Evolutionary conservation across 2,113 vertebrate species (phyloP), one percentile per base, ranked within the genome.

Genomic region (Ceratotherium simum): DNA sequence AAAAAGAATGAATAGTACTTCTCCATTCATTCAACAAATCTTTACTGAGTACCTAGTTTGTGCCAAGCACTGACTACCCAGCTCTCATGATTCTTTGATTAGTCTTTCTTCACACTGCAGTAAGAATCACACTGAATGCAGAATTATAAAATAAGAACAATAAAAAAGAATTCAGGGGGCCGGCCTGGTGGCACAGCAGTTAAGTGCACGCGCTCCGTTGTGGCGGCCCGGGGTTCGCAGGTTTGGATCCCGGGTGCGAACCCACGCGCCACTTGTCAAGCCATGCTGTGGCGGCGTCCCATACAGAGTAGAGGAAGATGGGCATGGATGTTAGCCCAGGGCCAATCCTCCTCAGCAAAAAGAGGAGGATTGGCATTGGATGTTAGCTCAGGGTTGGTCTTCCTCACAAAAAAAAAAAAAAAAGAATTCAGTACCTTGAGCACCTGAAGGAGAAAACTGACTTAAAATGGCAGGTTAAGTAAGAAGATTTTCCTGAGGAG

Each of bases 141-240:
- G 72, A 64, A 90, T 69, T 70, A 69, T 73, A 91, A 93, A 83
- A 56, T 42, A 85, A 96, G 29, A 85, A 29, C 25, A 91, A 75
- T n/a, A 81, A 76, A 96, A 91, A 94, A 27, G 27, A 98, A 96
- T 78, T 96, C 33, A 89, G 36, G 42, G 42, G 42, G 42, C 42
- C 5, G 42, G 42, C 42, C 42, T 5, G 5, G 42, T 42, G 42
- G 42, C 42, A 42, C 42, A 42, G 42, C 42, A 42, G 42, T 42
- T 42, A 42, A 42, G 42, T 42, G 42, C 42, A 42, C 42, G 5
- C 42, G 42, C 42, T 42, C 42, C 42, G 42, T 42, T 42, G 42
- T 42, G 42, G 42, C 42, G 42, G 42, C 42, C 42, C 42, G 42
- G 42, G 42, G 42, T 42, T 42, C 42, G 42, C 42, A 42, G 42